Conservation (phyloP, 2,797 vertebrate species). For the Apodemus agrarius region DNA sequence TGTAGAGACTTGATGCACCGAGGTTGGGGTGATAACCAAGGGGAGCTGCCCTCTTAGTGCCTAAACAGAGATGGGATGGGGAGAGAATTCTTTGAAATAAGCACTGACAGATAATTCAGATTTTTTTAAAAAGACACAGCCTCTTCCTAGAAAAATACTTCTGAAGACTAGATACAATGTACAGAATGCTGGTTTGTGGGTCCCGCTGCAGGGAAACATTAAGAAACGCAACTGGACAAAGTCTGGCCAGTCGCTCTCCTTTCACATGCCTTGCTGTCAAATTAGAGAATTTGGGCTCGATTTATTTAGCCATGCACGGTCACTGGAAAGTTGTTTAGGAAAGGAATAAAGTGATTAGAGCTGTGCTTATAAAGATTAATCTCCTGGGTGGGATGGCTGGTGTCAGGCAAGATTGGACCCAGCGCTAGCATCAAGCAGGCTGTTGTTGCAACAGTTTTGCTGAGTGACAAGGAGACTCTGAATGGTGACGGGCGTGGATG, state of each 20-base stretch:
- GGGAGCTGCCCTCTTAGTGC: neutral
- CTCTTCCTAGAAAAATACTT: constrained; percentile 65
- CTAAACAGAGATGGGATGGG: neutral
- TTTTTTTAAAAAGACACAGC: constrained; percentile 61
- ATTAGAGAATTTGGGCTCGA: constrained; percentile 47
- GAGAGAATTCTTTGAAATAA: neutral
- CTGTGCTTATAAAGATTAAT: constrained; percentile 75
- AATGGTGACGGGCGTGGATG: constrained; percentile 55
- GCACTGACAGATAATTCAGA: constrained; percentile 42
- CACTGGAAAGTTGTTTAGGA: constrained; percentile 74
- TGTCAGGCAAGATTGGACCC: constrained; percentile 69
- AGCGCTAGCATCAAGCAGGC: constrained; percentile 40
- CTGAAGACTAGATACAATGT: constrained; percentile 32
- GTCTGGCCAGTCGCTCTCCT: constrained; percentile 46
- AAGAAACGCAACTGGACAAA: constrained; percentile 54
- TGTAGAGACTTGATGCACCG: neutral
- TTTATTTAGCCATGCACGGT: constrained; percentile 53
- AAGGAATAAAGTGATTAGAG: constrained; percentile 74
- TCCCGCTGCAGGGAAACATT: constrained; percentile 41
- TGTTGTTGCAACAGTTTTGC: constrained; percentile 77
- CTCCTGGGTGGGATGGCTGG: constrained; percentile 76
- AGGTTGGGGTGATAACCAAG: neutral
- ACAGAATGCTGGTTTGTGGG: constrained; percentile 23
- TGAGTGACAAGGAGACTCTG: constrained; percentile 61
- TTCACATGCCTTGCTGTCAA: constrained; percentile 58